Evolutionary conservation across 2,888 invertebrate genomes (phyloP).

Genomic region (Siphlonurus alternatus): DNA sequence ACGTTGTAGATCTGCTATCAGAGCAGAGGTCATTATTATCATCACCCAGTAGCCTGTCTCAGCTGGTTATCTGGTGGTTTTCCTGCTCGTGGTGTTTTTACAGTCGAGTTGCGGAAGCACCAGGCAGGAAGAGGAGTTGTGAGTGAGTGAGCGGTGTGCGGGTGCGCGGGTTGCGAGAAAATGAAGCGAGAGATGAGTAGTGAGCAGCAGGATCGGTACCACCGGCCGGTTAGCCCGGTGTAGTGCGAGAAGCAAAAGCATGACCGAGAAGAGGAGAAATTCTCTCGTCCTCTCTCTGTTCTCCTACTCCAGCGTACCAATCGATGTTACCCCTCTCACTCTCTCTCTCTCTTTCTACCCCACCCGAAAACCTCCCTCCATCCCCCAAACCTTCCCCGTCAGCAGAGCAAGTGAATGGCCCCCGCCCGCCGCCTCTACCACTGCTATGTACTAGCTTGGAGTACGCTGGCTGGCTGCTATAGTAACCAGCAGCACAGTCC

Average conservation of each 20-base stretch:
- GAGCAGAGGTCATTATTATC: too few species aligned
- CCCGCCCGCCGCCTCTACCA: slow-evolving; percentile 1
- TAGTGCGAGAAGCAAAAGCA: not conserved
- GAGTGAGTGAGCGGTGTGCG: not conserved
- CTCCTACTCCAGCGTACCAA: not conserved
- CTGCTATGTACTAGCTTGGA: not conserved
- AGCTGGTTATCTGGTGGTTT: not conserved
- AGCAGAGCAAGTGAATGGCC: not conserved
- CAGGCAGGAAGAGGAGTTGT: not conserved
- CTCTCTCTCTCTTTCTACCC: not conserved
- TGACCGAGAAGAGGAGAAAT: not conserved
- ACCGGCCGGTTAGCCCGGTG: not conserved
- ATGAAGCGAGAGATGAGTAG: not conserved
- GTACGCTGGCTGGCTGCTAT: not conserved
- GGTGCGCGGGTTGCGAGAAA: not conserved
- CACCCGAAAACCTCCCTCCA: not conserved
- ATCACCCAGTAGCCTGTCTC: too few species aligned
- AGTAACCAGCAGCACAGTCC: slow-evolving; percentile 1
- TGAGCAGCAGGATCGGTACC: not conserved
- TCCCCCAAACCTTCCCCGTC: not conserved
- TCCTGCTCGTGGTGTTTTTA: not conserved
- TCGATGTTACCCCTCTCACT: not conserved
- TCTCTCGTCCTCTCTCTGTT: not conserved
- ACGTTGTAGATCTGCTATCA: too few species aligned
- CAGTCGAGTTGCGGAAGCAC: not conserved